Evolutionary conservation across 1,140 invertebrate species (phyloP).

Genomic region (Fopius arisanus): DNA sequence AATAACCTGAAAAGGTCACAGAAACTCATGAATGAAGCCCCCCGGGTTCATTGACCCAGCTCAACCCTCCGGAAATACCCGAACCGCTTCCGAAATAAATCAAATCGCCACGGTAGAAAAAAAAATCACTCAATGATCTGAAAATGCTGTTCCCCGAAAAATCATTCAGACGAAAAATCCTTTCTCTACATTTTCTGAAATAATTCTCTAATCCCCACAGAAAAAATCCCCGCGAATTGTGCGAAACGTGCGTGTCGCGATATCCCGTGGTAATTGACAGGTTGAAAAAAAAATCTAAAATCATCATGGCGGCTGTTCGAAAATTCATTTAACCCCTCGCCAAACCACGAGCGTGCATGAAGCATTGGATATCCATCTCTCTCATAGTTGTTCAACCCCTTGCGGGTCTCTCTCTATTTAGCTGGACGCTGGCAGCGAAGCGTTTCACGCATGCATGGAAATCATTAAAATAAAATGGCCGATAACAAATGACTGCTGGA

Average conservation of each 20-base stretch:
- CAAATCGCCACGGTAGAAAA: too few species aligned
- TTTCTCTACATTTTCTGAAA: too few species aligned
- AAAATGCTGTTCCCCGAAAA: too few species aligned
- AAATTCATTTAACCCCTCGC: neutral
- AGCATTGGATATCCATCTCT: neutral
- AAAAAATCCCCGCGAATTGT: too few species aligned
- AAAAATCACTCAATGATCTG: too few species aligned
- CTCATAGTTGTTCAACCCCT: neutral
- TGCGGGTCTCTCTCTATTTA: neutral
- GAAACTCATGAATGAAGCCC: neutral
- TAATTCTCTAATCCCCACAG: too few species aligned
- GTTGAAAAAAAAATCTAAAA: neutral
- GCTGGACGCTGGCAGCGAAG: conserved; percentile 52
- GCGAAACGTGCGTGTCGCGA: too few species aligned
- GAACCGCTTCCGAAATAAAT: neutral
- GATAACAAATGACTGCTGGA: conserved; percentile 67
- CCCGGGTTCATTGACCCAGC: neutral
- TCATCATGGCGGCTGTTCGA: neutral
- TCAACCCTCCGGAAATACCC: neutral
- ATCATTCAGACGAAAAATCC: too few species aligned
- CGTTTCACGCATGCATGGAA: conserved; percentile 66
- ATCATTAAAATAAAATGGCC: conserved; percentile 68
- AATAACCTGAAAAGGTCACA: neutral
- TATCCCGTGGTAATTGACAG: too few species aligned
- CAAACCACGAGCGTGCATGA: neutral